Evolutionary conservation across 2,888 invertebrate species (phyloP).

Genomic region (Asteroscopus sphinx): DNA sequence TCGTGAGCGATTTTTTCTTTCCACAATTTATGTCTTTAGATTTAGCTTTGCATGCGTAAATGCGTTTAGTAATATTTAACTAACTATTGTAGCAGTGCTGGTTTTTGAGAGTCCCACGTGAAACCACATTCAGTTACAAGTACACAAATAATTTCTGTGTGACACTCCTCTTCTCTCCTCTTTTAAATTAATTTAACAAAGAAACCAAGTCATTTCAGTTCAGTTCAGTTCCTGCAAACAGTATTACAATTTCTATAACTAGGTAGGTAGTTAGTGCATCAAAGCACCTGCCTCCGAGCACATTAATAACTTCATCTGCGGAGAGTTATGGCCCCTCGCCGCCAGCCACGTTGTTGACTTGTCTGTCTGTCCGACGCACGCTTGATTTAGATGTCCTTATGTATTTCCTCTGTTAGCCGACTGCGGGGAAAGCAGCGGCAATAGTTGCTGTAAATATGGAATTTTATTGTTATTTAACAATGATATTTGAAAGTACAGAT

Average conservation of each 20-base stretch:
- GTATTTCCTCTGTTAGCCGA: constrained; percentile 61
- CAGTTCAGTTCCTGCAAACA: neutral
- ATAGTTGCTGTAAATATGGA: neutral
- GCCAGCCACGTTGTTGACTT: constrained; percentile 65
- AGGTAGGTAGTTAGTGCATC: constrained; percentile 48
- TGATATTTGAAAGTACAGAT: too few species aligned
- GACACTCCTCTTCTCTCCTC: too few species aligned
- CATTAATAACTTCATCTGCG: constrained; percentile 80
- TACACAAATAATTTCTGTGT: too few species aligned
- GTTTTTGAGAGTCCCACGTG: too few species aligned
- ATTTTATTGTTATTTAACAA: constrained; percentile 1
- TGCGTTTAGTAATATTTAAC: too few species aligned
- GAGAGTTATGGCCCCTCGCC: constrained; percentile 70
- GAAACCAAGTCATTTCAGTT: neutral
- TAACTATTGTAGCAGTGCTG: too few species aligned
- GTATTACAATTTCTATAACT: constrained; percentile 8
- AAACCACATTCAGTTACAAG: too few species aligned
- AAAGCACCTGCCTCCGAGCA: constrained; percentile 53
- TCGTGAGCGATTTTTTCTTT: too few species aligned
- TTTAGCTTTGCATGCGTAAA: too few species aligned
- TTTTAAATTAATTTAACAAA: too few species aligned
- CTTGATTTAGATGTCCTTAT: constrained; percentile 80
- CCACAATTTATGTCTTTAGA: too few species aligned
- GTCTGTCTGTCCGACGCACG: constrained; percentile 70
- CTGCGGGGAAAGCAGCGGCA: constrained; percentile 27